Evolutionary conservation across 2,797 vertebrate genomes (phyloP).

Genomic region (Apogon hyalosoma): DNA sequence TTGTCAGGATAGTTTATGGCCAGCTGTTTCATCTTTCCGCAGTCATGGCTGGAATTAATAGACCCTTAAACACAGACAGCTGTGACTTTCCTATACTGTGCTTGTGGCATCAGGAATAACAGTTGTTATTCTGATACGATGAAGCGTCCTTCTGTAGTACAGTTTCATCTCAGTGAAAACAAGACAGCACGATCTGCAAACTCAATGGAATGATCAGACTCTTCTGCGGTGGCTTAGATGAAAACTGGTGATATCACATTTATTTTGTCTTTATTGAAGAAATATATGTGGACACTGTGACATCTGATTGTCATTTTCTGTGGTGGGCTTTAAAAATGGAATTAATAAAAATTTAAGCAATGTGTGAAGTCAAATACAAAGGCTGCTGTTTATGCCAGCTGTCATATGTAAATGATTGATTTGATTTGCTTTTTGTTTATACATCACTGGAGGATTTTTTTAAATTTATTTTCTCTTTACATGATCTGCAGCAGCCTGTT

Average conservation of each 20-base stretch:
- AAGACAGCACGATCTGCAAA: conserved; percentile 39
- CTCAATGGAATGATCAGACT: conserved; percentile 47
- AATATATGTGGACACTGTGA: conserved; percentile 32
- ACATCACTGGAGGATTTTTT: conserved; percentile 30
- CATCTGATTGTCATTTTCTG: conserved; percentile 47
- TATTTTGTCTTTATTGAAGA: conserved; percentile 50
- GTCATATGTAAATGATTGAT: conserved; percentile 64
- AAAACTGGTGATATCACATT: conserved; percentile 42
- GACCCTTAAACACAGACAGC: conserved; percentile 74
- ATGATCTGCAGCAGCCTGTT: conserved; percentile 42
- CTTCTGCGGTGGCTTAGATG: conserved; percentile 50
- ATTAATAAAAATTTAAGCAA: conserved; percentile 53
- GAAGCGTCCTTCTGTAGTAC: conserved; percentile 53
- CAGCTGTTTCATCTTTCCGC: conserved; percentile 79
- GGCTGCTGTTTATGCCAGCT: conserved; percentile 21
- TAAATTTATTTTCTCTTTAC: conserved; percentile 2
- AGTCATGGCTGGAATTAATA: conserved; percentile 79
- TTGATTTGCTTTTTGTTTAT: conserved; percentile 30
- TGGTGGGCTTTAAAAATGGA: conserved; percentile 6
- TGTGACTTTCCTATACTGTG: conserved; percentile 68
- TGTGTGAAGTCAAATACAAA: conserved; percentile 45
- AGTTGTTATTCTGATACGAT: conserved; percentile 70
- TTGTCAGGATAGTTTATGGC: conserved; percentile 75
- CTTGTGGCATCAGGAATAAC: conserved; percentile 67
- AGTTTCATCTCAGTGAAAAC: conserved; percentile 64